Base-by-base conservation (phyloP, 2,113 vertebrate genomes). In the Passer domesticus region DNA sequence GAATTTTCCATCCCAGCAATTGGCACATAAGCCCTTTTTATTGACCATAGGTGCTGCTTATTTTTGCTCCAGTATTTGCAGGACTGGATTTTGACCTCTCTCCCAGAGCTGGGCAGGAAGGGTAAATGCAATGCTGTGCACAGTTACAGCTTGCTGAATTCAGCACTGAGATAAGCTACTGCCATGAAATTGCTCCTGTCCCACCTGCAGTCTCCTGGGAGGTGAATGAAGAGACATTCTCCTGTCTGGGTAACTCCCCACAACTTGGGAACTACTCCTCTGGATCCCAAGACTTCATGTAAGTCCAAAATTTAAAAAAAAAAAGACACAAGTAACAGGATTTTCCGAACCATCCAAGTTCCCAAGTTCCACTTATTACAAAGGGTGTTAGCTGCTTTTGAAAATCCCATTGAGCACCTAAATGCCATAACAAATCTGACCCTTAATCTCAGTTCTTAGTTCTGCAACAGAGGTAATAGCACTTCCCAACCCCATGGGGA, bases 321-420 rank as follows among this genome's bases (percentile, higher is more conserved):
- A 75, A 59, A 86, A 60, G 35, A 35, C 46, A 66, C 14, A 50
- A 74, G 19, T 66, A 56, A 86, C 21, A 69, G 69, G 60, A 83
- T 88, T 93, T 92, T 79, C 74, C 43, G 33, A 82, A 46, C 62
- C 56, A 84, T 31, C 30, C 49, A 75, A 76, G 53, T 60, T 66
- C 35, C 10, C 52, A 35, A 17, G 59, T 94, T 89, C 56, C 37
- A 68, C 44, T 87, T 58, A 75, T 24, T 95, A 78, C 47, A 75
- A 60, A 0, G 12, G 43, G 74, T 46, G 39, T 81, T 73, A 80
- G 55, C 35, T 74, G 47, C 67, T 90, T 91, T 18, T 76, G 80
- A 89, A 93, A 94, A 95, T 89, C 90, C 80, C 93, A 96, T 58
- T 93, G 89, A 93, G 92, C 58, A 82, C 83, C 76, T 95, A 93